Evolutionary conservation across 92 coral and sea anemone species (phyloP).

Genomic region (Epizoanthus stellaris): DNA sequence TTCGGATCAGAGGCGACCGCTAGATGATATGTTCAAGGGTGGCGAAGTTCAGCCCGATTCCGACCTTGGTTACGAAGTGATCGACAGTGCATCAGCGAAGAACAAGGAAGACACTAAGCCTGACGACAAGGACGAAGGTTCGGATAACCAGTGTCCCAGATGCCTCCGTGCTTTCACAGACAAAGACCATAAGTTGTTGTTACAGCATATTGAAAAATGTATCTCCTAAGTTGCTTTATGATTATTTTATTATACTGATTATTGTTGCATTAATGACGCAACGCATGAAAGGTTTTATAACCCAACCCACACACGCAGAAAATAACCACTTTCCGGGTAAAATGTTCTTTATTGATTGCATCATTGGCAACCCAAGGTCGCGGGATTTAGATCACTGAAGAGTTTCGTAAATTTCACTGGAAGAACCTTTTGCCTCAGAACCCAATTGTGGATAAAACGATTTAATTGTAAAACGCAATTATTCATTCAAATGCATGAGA

Average conservation of each 20-base stretch:
- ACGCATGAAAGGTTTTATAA: background rate
- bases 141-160: constrained; percentile 72
- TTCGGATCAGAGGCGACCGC: constrained; percentile 30
- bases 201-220: constrained; percentile 72
- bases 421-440: no score
- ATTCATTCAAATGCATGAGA: no score
- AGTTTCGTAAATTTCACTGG: no score
- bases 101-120: constrained; percentile 2
- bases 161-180: constrained; percentile 66
- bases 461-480: no score
- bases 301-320: background rate
- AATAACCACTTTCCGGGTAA: no score
- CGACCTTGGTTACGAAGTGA: constrained; percentile 27
- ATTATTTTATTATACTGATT: background rate
- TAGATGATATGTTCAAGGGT: constrained; percentile 73
- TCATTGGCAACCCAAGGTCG: no score
- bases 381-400: no score
- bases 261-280: background rate
- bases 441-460: no score
- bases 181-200: constrained; percentile 44
- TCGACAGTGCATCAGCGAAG: constrained; percentile 9
- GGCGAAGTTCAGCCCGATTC: constrained; percentile 84
- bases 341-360: no score
- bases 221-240: constrained; percentile 35
- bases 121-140: background rate